These are phyloP conservation scores for Drosophila barbarae DNA, from an alignment of 2,888 invertebrate species.

Conservation along the genomic window DNA sequence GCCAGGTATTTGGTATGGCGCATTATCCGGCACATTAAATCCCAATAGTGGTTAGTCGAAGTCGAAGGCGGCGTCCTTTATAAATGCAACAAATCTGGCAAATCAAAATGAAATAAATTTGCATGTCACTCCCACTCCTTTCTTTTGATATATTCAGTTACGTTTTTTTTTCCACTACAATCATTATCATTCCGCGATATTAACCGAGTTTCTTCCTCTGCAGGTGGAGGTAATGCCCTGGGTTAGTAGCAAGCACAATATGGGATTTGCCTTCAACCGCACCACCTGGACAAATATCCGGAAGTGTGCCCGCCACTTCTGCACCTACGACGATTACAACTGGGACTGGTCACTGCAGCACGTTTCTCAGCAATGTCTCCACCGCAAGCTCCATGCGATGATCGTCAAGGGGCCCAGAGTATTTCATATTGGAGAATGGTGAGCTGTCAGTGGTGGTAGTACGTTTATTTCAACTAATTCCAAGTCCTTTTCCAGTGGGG, in stretches of 20 bases:
- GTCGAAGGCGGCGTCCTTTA: neutral
- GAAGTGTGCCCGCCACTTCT: conserved; percentile 91
- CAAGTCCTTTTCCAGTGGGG: conserved; percentile 84
- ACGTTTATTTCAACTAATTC: neutral
- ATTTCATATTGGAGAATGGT: conserved; percentile 99
- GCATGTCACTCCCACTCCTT: conserved; percentile 41
- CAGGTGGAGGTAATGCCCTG: conserved; percentile 95
- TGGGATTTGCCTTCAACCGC: conserved; percentile 98
- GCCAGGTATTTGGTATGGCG: conserved; percentile 56
- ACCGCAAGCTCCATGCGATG: conserved; percentile 89
- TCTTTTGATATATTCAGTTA: conserved; percentile 16
- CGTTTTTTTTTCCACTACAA: conserved; percentile 19
- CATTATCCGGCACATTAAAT: conserved; percentile 7
- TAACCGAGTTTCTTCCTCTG: neutral
- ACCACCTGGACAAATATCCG: conserved; percentile 92
- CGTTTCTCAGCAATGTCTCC: conserved; percentile 90
- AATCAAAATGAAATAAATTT: conserved; percentile 46
- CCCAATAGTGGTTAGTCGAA: conserved; percentile 15
- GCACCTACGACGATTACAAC: conserved; percentile 98
- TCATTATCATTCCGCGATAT: neutral
- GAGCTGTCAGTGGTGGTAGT: conserved; percentile 69
- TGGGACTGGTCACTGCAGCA: conserved; percentile 99
- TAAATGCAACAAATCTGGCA: conserved; percentile 16
- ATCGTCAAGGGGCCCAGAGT: conserved; percentile 95
- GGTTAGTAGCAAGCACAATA: conserved; percentile 99